These are phyloP conservation scores for Athripsodes cinereus DNA, from an alignment of 2,888 invertebrate genomes.

Conservation along the genomic window DNA sequence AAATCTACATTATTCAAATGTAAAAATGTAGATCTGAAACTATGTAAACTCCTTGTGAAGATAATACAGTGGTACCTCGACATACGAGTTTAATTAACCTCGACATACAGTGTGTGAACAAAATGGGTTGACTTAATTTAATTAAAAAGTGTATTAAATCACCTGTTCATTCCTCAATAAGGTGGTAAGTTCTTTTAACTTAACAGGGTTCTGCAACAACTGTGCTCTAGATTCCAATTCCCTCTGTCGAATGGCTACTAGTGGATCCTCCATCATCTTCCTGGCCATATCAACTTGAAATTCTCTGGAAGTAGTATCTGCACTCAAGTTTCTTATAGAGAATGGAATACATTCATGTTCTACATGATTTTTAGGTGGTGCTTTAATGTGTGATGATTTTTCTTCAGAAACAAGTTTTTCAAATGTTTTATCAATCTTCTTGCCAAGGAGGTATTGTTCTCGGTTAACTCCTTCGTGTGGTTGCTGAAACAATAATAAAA, in stretches of 20 bases:
- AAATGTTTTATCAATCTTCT: conserved; percentile 73
- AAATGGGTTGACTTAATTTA: no score
- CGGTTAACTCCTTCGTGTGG: conserved; percentile 61
- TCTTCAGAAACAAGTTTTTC: conserved; percentile 58
- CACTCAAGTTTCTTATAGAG: conserved; percentile 47
- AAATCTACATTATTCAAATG: no score
- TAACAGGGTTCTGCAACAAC: conserved; percentile 85
- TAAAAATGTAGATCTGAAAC: no score
- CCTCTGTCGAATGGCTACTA: conserved; percentile 81
- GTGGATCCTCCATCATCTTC: conserved; percentile 90
- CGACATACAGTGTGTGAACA: no score
- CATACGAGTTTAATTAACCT: no score
- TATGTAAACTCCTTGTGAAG: no score
- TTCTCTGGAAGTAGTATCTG: conserved; percentile 42
- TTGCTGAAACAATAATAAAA: conserved; percentile 44
- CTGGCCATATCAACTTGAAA: conserved; percentile 80
- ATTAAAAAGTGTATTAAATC: neutral
- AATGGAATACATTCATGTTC: conserved; percentile 76
- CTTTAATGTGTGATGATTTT: conserved; percentile 37
- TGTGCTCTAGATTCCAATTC: conserved; percentile 84
- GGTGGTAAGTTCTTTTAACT: conserved; percentile 78
- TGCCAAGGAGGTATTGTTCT: conserved; percentile 85
- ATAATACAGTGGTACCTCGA: no score
- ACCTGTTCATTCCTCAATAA: conserved; percentile 60
- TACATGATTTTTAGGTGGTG: conserved; percentile 56